Evolutionary conservation across 2,888 invertebrate genomes (phyloP), one percentile per base, ranked within the genome.

Genomic region (Tachina fera): DNA sequence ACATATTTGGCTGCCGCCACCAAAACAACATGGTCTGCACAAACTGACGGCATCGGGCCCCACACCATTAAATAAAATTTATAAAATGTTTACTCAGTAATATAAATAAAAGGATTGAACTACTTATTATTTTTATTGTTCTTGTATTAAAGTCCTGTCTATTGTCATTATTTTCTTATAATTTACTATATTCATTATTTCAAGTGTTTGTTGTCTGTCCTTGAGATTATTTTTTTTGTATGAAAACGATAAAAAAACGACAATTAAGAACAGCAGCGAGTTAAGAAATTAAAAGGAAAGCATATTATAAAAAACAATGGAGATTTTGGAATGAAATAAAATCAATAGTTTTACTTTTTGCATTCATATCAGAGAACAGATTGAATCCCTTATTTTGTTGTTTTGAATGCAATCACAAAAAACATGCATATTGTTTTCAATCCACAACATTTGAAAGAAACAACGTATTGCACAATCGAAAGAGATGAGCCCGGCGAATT

Each of bases 151-250:
- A 56, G 11, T 53, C 31, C 61, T 75, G 0, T 31, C 6, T 31
- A 60, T 74, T 58, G 67, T 58, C 60, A 51, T 75, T 58, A 31
- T 31, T 70, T 56, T 14, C 16, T 9, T 47, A 31, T 72, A 74
- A 49, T 67, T 72, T 72, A 77, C 60, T 65, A 45, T 67, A 19
- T 60, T 74, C 41, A 74, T 22, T 68, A 78, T 56, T 70, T 56
- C 74, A 70, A 63, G 70, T 78, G 70, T 56, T 16, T 78, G 70
- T 56, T 16, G 31, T 56, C 14, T 61, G 68, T 74, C 83, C 83
- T 83, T 83, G 78, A 79, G 56, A 49, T 63, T 61, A 83, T 74
- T 74, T 31, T 77, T 63, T 47, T 22, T 22, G 22, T 49, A 71
- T 19, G 22, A 41, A 56, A 63, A 53, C 22, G 39, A 47, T n/a